These are phyloP conservation scores for Adrianichthys oophorus DNA, from an alignment of 2,797 vertebrate species.

Conservation along the genomic window DNA sequence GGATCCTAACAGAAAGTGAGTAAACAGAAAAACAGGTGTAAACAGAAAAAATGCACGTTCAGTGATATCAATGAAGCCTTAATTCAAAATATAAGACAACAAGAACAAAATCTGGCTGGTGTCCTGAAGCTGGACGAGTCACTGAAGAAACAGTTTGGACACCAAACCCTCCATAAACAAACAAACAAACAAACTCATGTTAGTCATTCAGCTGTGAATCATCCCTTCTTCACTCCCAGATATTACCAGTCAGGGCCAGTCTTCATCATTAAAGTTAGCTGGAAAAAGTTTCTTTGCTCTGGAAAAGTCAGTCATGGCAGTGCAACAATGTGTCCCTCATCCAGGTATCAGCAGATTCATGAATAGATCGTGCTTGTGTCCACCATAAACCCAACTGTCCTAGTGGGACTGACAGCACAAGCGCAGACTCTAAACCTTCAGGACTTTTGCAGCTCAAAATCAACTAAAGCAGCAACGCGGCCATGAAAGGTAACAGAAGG, in stretches of 20 bases:
- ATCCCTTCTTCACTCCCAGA: constrained; percentile 25
- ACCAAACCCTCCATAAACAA: constrained; percentile 36
- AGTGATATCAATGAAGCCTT: too few relatives aligned
- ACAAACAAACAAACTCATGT: constrained; percentile 51
- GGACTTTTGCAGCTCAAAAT: constrained; percentile 29
- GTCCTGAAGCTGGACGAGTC: too few relatives aligned
- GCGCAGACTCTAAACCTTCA: constrained; percentile 31
- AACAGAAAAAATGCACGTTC: too few relatives aligned
- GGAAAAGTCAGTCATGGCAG: too few relatives aligned
- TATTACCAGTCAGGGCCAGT: constrained; percentile 48
- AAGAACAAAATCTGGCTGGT: background rate
- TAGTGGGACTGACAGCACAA: constrained; percentile 49
- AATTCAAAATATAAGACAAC: background rate
- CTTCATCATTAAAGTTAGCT: constrained; percentile 31
- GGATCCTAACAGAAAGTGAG: too few relatives aligned
- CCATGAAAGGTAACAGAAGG: constrained; percentile 55
- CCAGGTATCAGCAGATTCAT: too few relatives aligned
- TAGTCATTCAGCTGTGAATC: constrained; percentile 37
- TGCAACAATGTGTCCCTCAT: too few relatives aligned
- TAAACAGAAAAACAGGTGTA: too few relatives aligned
- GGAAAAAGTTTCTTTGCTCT: too few relatives aligned
- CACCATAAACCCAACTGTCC: constrained; percentile 37
- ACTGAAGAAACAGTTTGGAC: constrained; percentile 13
- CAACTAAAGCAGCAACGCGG: constrained; percentile 50
- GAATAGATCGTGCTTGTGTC: background rate